A percentile compares a stretch with the other conserved stretches of the same genome.
Conservation (phyloP, 2,888 invertebrate species). For the Phanerotoma sp. region DNA sequence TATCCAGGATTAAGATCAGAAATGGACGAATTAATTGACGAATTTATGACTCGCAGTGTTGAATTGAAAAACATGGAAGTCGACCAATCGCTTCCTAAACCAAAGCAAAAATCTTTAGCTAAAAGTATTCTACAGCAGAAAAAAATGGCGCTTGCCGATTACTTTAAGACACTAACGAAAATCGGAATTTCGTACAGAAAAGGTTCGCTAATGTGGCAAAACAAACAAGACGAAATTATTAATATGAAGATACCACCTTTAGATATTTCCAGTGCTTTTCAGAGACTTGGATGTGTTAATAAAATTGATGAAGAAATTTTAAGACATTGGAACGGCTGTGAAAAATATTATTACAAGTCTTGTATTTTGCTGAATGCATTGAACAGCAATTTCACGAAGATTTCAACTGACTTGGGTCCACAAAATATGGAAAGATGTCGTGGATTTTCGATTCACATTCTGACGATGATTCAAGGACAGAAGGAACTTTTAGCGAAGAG, state of each 20-base stretch:
- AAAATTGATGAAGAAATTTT: constrained; percentile 59
- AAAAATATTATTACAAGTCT: constrained; percentile 73
- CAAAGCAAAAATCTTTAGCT: constrained; percentile 76
- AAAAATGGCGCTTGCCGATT: constrained; percentile 78
- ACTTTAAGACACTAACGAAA: constrained; percentile 76
- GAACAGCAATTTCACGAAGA: constrained; percentile 64
- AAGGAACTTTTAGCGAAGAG: constrained; percentile 65
- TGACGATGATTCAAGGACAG: constrained; percentile 69
- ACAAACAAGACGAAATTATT: constrained; percentile 58
- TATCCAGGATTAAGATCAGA: constrained; percentile 66
- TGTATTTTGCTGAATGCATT: constrained; percentile 70
- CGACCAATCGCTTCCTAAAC: constrained; percentile 60
- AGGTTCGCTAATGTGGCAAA: constrained; percentile 62
- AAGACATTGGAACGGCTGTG: constrained; percentile 72
- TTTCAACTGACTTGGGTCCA: constrained; percentile 76
- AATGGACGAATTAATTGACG: constrained; percentile 68
- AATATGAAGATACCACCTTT: constrained; percentile 72
- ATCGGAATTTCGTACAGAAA: constrained; percentile 81
- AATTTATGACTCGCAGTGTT: constrained; percentile 68
- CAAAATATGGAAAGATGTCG: constrained; percentile 82
- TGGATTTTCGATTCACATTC: constrained; percentile 80
- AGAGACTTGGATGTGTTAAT: constrained; percentile 59
- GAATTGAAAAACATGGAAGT: constrained; percentile 69
- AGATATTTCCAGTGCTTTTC: constrained; percentile 65
- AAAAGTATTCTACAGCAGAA: constrained; percentile 84